Base-by-base conservation (phyloP, 2,797 vertebrate genomes). In the Ambastaia sidthimunki region DNA sequence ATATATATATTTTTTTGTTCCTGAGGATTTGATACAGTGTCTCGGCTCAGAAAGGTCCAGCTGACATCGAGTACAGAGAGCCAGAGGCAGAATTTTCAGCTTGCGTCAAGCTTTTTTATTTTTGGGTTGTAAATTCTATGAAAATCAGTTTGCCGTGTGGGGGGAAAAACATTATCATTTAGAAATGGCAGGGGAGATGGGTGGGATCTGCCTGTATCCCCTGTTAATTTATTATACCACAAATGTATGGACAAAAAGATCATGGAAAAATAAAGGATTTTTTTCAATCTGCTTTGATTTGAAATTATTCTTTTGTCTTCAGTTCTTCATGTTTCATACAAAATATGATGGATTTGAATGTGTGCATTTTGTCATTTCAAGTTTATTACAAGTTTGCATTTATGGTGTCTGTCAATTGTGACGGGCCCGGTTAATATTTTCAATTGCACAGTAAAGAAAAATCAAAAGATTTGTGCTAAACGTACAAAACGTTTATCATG, bases 51-150 rank as follows among this genome's bases (percentile, higher is more conserved):
- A 90, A 81, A 85, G 87, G 74, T 85, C 86, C 84, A 83, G 86
- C 87, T 89, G 88, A 90, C 72, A 83, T 85, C 83, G 88, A 72
- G 88, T 89, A 87, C 80, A 82, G 89, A 89, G 93, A 93, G 93
- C 93, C 91, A 91, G 93, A 93, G 92, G 94, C 93, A 93, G 88
- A 92, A 91, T 94, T 92, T 95, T 97, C 95, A 93, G 97, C 98
- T 99, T 99, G 97, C 98, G 98, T 95, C 94, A 95, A 95, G 94
- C 94, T 94, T 90, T 91, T 89, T 88, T 84, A 87, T 89, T 91
- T 93, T 93, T 84, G 86, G 28, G 90, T 93, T 94, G 94, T 94
- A 93, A 94, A 94, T 94, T 94, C 93, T 93, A 93, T 94, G 91
- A 94, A 90, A 90, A 87, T 80, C 86, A 90, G 90, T 93, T 94